Percentiles rank a stretch among this genome's conserved stretches.
phyloP scores from a whole-genome alignment of 2,888 invertebrate species.

The Polyploca ridens region DNA sequence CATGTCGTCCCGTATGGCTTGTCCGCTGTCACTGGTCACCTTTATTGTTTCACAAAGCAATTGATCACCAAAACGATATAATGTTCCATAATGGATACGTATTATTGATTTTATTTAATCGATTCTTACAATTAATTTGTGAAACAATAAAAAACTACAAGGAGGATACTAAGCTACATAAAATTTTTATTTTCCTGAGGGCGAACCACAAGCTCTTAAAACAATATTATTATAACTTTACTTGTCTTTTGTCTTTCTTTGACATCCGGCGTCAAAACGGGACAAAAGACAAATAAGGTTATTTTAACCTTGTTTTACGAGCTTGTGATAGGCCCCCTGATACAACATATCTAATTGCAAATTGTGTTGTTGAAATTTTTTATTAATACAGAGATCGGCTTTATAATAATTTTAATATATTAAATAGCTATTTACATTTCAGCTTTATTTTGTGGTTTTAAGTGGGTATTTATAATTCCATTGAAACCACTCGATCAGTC shows the following conservation, averaged over 20 bases:
- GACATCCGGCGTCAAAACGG: too few relatives aligned
- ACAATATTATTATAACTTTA: too few relatives aligned
- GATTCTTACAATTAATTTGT: neutral
- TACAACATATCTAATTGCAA: too few relatives aligned
- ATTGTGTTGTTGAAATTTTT: neutral
- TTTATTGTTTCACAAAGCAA: conserved; percentile 26
- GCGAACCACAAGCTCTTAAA: too few relatives aligned
- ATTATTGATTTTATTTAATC: conserved; percentile 1
- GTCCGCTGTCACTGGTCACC: conserved; percentile 33
- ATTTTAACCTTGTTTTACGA: too few relatives aligned
- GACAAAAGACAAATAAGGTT: too few relatives aligned
- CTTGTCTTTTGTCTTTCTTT: too few relatives aligned
- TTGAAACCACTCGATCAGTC: conserved; percentile 48
- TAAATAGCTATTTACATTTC: conserved; percentile 18
- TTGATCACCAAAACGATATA: conserved; percentile 13
- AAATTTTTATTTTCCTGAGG: too few relatives aligned
- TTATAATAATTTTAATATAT: neutral
- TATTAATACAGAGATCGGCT: neutral
- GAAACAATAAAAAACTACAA: neutral
- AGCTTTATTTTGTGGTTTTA: conserved; percentile 13
- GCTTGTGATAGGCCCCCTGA: too few relatives aligned
- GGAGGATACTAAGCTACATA: too few relatives aligned
- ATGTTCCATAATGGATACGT: neutral
- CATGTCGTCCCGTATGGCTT: conserved; percentile 40
- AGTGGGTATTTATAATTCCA: neutral